These are phyloP conservation scores for Agrochola circellaris DNA, from an alignment of 2,888 invertebrate species.

Conservation along the genomic window DNA sequence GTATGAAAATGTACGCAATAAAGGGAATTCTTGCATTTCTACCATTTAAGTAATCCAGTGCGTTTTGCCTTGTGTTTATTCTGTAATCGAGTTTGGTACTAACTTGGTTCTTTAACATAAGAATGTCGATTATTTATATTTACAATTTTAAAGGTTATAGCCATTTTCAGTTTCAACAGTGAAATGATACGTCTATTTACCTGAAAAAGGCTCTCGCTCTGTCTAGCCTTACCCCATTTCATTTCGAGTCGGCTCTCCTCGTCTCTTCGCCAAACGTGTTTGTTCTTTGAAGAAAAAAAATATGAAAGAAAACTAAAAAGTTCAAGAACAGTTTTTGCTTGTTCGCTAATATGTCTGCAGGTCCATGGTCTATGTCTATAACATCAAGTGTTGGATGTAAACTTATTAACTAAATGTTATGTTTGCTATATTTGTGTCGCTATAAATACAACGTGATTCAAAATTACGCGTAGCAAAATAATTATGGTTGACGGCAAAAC, in stretches of 20 bases:
- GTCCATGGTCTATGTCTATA: not conserved
- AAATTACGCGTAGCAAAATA: too few species aligned
- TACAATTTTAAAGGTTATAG: slow-evolving; percentile 39
- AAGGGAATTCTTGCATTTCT: slow-evolving; percentile 41
- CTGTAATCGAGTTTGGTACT: slow-evolving; percentile 45
- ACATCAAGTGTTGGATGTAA: not conserved
- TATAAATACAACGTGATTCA: not conserved
- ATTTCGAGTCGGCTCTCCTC: not conserved
- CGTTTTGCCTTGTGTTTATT: slow-evolving; percentile 61
- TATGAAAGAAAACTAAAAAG: too few species aligned
- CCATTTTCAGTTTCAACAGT: slow-evolving; percentile 18
- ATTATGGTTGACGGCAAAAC: too few species aligned
- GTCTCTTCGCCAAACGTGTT: not conserved
- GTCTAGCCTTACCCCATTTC: not conserved
- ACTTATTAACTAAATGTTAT: not conserved
- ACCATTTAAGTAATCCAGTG: slow-evolving; percentile 54
- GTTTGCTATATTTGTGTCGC: not conserved
- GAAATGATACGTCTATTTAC: not conserved
- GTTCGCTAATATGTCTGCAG: too few species aligned
- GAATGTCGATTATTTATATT: slow-evolving; percentile 59
- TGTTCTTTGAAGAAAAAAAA: not conserved
- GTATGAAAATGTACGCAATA: slow-evolving; percentile 37
- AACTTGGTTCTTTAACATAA: slow-evolving; percentile 49
- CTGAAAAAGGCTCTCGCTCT: not conserved
- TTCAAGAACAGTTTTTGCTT: too few species aligned